Evolutionary conservation across 2,113 vertebrate genomes (phyloP).

Genomic region (Maccullochella peelii): DNA sequence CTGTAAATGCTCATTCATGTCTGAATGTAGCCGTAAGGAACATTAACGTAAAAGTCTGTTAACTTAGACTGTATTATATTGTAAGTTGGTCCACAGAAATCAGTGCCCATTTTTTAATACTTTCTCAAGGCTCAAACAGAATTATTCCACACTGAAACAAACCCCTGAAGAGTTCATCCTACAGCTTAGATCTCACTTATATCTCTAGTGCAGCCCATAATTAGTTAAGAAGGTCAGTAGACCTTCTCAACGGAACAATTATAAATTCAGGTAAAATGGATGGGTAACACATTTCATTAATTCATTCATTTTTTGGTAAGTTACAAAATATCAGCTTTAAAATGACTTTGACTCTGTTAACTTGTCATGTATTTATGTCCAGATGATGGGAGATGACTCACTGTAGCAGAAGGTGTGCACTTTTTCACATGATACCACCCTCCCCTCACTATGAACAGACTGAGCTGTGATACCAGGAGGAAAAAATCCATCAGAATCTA

Average conservation of each 20-base stretch:
- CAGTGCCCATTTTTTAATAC: neutral
- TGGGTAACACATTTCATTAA: neutral
- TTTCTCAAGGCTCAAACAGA: neutral
- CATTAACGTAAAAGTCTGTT: neutral
- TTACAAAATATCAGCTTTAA: neutral
- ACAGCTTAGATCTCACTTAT: neutral
- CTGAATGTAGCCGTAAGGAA: too few species aligned
- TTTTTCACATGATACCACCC: conserved; percentile 19
- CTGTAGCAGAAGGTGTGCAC: conserved; percentile 9
- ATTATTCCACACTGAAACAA: neutral
- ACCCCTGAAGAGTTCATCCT: neutral
- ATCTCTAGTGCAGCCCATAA: neutral
- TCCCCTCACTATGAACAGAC: neutral
- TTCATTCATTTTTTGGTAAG: neutral
- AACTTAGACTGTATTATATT: neutral
- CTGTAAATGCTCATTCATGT: too few species aligned
- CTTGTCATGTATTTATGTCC: conserved; percentile 12
- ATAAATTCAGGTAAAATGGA: neutral
- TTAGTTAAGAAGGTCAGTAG: neutral
- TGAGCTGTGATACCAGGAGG: neutral
- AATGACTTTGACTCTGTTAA: neutral
- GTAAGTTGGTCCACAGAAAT: neutral
- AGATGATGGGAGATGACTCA: conserved; percentile 37
- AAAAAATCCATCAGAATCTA: neutral
- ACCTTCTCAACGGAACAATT: neutral